Percentiles rank a stretch among this genome's conserved stretches.
Evolutionary conservation across 2,888 invertebrate genomes (phyloP).

Genomic region (Spialia ferax): DNA sequence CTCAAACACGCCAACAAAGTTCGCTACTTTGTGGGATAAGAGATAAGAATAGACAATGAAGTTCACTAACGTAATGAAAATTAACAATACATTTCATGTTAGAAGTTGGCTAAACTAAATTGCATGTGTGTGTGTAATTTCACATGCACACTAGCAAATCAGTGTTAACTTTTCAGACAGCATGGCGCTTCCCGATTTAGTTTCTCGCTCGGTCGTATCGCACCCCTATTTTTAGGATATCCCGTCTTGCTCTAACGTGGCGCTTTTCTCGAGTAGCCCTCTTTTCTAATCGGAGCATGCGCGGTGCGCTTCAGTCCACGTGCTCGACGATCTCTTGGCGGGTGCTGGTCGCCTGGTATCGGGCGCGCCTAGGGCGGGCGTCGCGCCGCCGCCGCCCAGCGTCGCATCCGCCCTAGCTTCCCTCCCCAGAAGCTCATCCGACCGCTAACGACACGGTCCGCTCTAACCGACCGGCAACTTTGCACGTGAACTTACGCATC

Average conservation of each 20-base stretch:
- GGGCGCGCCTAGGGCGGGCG: slow-evolving; percentile 85
- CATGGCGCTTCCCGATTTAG: slow-evolving; percentile 82
- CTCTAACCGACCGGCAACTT: slow-evolving; percentile 68
- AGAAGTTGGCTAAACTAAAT: slow-evolving; percentile 37
- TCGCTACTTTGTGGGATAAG: slow-evolving; percentile 11
- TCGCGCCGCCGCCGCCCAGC: slow-evolving; percentile 82
- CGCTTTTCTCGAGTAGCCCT: slow-evolving; percentile 74
- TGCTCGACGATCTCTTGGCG: slow-evolving; percentile 62
- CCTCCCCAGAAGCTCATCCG: slow-evolving; percentile 80
- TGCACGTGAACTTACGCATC: slow-evolving; percentile 57
- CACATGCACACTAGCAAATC: slow-evolving; percentile 46
- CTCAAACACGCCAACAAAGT: slow-evolving; percentile 20
- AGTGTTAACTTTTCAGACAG: slow-evolving; percentile 76
- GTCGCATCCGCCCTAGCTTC: slow-evolving; percentile 67
- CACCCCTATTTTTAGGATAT: slow-evolving; percentile 70
- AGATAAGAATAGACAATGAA: slow-evolving; percentile 25
- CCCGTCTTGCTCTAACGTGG: slow-evolving; percentile 62
- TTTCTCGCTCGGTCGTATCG: slow-evolving; percentile 60
- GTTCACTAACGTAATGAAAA: slow-evolving; percentile 25
- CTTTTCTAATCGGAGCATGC: slow-evolving; percentile 76
- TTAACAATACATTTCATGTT: slow-evolving; percentile 19
- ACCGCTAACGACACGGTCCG: slow-evolving; percentile 77
- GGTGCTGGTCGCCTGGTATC: slow-evolving; percentile 76
- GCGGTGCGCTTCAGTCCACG: slow-evolving; percentile 77
- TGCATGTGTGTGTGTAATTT: slow-evolving; percentile 20